Percentiles rank a stretch among this genome's conserved stretches.
These are phyloP conservation scores for Phainopepla nitens DNA, from an alignment of 2,113 vertebrate genomes.

Conservation along the genomic window DNA sequence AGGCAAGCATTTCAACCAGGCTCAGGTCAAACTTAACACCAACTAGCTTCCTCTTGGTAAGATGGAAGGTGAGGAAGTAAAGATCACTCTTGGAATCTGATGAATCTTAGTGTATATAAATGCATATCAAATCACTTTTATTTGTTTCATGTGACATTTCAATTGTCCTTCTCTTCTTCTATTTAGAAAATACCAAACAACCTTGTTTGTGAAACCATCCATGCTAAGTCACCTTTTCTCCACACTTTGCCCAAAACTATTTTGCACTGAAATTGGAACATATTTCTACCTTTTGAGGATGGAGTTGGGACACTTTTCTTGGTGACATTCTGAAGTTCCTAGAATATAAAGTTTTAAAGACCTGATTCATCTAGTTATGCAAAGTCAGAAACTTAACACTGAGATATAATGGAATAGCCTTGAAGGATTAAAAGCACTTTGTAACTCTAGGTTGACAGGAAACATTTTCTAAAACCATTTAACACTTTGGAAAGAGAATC, in stretches of 20 bases:
- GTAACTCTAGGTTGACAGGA: background rate
- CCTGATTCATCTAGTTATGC: background rate
- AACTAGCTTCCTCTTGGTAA: background rate
- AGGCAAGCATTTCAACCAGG: background rate
- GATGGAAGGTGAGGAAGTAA: background rate
- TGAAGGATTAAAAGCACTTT: background rate
- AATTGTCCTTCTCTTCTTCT: background rate
- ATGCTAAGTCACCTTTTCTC: background rate
- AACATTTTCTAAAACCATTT: conserved; percentile 12
- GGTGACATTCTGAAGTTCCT: background rate
- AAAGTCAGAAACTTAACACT: background rate
- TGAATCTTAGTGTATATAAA: background rate
- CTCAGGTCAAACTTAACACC: background rate
- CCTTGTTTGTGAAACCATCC: background rate
- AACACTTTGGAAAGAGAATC: conserved; percentile 24
- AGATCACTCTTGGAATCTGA: background rate
- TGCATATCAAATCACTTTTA: background rate
- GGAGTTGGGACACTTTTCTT: background rate
- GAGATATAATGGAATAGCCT: background rate
- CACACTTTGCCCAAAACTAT: background rate
- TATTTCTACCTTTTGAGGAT: background rate
- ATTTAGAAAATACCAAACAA: background rate
- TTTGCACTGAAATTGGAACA: background rate
- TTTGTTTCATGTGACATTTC: background rate
- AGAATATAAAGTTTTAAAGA: background rate